Evolutionary conservation across 2,888 invertebrate genomes (phyloP).

Genomic region (Crioceris asparagi): DNA sequence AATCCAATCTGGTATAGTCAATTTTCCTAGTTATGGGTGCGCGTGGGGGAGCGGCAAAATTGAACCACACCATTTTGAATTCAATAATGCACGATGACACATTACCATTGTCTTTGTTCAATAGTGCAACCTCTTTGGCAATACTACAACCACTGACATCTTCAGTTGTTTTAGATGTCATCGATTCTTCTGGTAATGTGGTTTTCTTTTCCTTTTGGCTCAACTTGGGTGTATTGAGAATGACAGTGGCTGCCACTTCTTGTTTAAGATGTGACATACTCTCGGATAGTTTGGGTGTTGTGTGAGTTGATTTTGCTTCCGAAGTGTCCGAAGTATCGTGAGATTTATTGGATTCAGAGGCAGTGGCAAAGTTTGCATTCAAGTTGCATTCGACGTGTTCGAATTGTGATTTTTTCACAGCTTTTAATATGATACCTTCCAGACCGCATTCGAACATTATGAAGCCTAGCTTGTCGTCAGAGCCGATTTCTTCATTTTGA

Average conservation of each 20-base stretch:
- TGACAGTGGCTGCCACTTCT: too few relatives aligned
- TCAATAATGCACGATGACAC: slow-evolving; percentile 82
- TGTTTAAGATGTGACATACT: slow-evolving; percentile 14
- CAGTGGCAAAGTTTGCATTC: slow-evolving; percentile 6
- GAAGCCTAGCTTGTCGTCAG: slow-evolving; percentile 66
- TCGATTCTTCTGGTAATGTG: slow-evolving; percentile 14
- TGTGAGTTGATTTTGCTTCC: slow-evolving; percentile 18
- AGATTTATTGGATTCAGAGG: slow-evolving; percentile 19
- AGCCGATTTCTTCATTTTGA: slow-evolving; percentile 34
- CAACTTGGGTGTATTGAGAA: slow-evolving; percentile 18
- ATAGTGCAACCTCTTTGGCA: slow-evolving; percentile 16
- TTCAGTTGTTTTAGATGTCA: slow-evolving; percentile 21
- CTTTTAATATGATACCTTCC: slow-evolving; percentile 78
- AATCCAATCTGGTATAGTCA: slow-evolving; percentile 88
- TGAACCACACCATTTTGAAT: slow-evolving; percentile 88
- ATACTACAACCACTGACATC: too few relatives aligned
- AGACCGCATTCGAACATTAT: slow-evolving; percentile 96
- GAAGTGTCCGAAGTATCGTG: slow-evolving; percentile 17
- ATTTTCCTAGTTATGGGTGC: slow-evolving; percentile 90
- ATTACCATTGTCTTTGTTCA: slow-evolving; percentile 57
- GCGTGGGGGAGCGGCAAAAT: slow-evolving; percentile 93
- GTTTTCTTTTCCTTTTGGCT: slow-evolving; percentile 15
- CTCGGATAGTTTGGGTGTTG: slow-evolving; percentile 21
- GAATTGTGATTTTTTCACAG: slow-evolving; percentile 64
- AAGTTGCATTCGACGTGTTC: slow-evolving; percentile 42